These are phyloP conservation scores for Pectinophora gossypiella DNA, from an alignment of 1,140 invertebrate genomes.

Conservation along the genomic window DNA sequence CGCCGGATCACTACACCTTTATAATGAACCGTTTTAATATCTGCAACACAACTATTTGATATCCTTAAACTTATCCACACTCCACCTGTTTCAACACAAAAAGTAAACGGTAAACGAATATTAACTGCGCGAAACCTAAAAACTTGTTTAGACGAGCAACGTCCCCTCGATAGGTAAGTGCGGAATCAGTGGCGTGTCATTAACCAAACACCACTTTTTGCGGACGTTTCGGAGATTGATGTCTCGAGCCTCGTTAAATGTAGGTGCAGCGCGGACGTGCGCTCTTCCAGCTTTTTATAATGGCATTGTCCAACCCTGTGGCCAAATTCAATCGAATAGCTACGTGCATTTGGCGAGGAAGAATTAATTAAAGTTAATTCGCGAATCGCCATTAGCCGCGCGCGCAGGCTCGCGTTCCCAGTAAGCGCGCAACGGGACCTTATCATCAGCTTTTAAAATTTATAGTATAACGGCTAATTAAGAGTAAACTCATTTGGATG, in stretches of 20 bases:
- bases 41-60: too few species aligned
- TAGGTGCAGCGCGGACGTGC: background rate
- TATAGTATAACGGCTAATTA: slow-evolving; percentile 71
- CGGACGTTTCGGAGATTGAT: background rate
- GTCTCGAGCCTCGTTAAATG: background rate
- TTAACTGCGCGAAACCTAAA: background rate
- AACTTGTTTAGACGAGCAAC: background rate
- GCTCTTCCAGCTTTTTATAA: background rate
- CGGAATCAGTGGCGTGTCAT: background rate
- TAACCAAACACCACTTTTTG: background rate
- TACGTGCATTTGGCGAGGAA: slow-evolving; percentile 25
- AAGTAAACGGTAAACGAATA: background rate
- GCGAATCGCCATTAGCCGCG: slow-evolving; percentile 51
- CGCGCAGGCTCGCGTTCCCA: slow-evolving; percentile 37
- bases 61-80: too few species aligned
- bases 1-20: background rate
- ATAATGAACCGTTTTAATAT: background rate
- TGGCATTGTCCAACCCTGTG: background rate
- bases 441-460: slow-evolving; percentile 65
- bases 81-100: background rate
- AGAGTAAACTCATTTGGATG: slow-evolving; percentile 53
- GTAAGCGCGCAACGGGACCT: slow-evolving; percentile 53
- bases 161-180: background rate
- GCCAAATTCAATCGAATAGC: background rate
- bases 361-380: slow-evolving; percentile 66